phyloP scores from a whole-genome alignment of 2,888 invertebrate species.

The Apodemia hepburni region DNA sequence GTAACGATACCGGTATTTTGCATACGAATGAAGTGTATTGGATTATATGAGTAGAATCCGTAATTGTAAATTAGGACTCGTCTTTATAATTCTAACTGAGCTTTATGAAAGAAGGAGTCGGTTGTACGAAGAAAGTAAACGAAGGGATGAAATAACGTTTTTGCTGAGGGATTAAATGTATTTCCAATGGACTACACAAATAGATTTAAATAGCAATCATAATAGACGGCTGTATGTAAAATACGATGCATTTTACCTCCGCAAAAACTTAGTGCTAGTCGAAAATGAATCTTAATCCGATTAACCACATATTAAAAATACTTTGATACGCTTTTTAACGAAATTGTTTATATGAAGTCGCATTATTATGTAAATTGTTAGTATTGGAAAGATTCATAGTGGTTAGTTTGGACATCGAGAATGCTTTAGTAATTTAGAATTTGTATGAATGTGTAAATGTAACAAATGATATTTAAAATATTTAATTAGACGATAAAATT shows the following conservation, averaged over 20 bases:
- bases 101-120: conserved; percentile 13
- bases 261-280: conserved; percentile 50
- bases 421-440: conserved; percentile 63
- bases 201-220: not conserved
- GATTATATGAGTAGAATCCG: conserved; percentile 23
- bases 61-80: conserved; percentile 16
- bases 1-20: conserved; percentile 57
- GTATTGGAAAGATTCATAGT: conserved; percentile 38
- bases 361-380: conserved; percentile 43
- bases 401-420: conserved; percentile 61
- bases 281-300: conserved; percentile 64
- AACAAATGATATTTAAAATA: conserved; percentile 64
- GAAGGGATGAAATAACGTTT: not conserved
- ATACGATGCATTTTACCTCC: conserved; percentile 22
- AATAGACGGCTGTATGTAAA: not conserved
- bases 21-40: conserved; percentile 43
- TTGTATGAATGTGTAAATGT: conserved; percentile 73
- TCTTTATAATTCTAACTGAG: conserved; percentile 21
- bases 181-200: not conserved
- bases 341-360: conserved; percentile 40
- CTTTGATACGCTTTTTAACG: conserved; percentile 43
- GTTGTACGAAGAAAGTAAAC: not conserved
- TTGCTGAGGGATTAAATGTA: conserved; percentile 13
- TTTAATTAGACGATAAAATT: conserved; percentile 52
- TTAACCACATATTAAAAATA: conserved; percentile 33